Percentiles rank a stretch among this genome's conserved stretches.
These are phyloP conservation scores for Pantala flavescens DNA, from an alignment of 1,140 invertebrate species.

Conservation along the genomic window DNA sequence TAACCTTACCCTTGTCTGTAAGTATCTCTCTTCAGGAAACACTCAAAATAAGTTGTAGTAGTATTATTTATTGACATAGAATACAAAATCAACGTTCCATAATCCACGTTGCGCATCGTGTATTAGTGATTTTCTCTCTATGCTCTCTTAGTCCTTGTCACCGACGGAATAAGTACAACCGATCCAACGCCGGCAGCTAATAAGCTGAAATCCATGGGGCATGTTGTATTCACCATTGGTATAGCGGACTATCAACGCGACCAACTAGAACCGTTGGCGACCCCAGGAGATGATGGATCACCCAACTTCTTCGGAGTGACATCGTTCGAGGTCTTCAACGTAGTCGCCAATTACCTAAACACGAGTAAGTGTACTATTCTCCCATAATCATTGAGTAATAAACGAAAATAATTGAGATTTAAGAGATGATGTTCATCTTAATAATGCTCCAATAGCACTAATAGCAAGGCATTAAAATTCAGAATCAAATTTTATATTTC, in stretches of 20 bases:
- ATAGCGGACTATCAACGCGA: background rate
- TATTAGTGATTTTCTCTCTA: too few species aligned
- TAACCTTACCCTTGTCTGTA: constrained; percentile 8
- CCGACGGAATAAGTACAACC: constrained; percentile 17
- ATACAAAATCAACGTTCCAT: too few species aligned
- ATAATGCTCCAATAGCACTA: too few species aligned
- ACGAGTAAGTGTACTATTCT: background rate
- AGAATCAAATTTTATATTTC: too few species aligned
- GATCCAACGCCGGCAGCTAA: constrained; percentile 14
- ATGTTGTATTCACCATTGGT: constrained; percentile 16
- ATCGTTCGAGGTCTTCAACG: constrained; percentile 14
- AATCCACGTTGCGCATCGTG: too few species aligned
- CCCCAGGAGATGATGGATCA: constrained; percentile 7
- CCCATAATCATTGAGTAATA: too few species aligned
- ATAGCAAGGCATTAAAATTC: too few species aligned
- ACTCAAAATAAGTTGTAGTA: too few species aligned
- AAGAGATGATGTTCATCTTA: too few species aligned
- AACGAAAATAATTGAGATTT: too few species aligned
- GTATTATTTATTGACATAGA: too few species aligned
- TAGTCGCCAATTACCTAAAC: constrained; percentile 14
- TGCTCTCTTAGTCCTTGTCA: constrained; percentile 14
- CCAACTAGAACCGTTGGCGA: constrained; percentile 14
- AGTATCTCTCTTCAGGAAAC: background rate
- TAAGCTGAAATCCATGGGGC: background rate
- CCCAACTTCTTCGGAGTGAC: constrained; percentile 16